Base-by-base conservation (phyloP, 2,113 vertebrate genomes). In the Callospermophilus lateralis region DNA sequence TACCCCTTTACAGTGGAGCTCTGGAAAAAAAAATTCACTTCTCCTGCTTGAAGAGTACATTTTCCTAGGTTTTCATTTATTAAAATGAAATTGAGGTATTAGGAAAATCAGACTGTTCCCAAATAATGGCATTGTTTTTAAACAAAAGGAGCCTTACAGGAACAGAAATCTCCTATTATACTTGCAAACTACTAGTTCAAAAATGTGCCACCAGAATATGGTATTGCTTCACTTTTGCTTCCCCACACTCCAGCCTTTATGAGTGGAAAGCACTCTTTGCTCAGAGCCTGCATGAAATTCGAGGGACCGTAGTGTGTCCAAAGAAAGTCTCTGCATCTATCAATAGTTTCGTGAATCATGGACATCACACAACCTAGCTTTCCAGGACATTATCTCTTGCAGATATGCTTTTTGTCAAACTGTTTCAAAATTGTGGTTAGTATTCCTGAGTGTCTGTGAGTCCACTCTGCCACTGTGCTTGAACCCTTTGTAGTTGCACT, bases 141-240 rank as follows among this genome's bases (percentile, higher is more conserved):
- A 96, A 97, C 76, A 97, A 98, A 96, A 96, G 61, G 63, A 86
- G 63, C 55, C 83, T 96, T 96, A 84, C 45, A 93, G 89, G 95
- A 97, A 96, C 85, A 86, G 83, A 94, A 96, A 96, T 91, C 94
- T 72, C 63, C 78, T n/a, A 94, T 96, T 96, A 95, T 96, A 96
- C 93, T 97, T 97, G 89, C 93, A 97, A 96, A 97, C 61, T 79
- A 72, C 81, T 37, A 72, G 26, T 65, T 96, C 96, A 90, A 97
- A 96, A 96, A 94, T 86, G n/a, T 84, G 53, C 63, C 20, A 39
- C 24, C 1, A 67, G 88, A 80, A 91, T 76, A 65, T 74, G 32
- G 51, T 37, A 11, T 84, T 94, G 88, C 48, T 88, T 93, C 32
- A 51, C 81, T 83, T 81, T 42, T 55, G 2, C 61, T 24, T 67